These are phyloP conservation scores for Anisognathus igniventris DNA, from an alignment of 2,797 vertebrate genomes.

Conservation along the genomic window DNA sequence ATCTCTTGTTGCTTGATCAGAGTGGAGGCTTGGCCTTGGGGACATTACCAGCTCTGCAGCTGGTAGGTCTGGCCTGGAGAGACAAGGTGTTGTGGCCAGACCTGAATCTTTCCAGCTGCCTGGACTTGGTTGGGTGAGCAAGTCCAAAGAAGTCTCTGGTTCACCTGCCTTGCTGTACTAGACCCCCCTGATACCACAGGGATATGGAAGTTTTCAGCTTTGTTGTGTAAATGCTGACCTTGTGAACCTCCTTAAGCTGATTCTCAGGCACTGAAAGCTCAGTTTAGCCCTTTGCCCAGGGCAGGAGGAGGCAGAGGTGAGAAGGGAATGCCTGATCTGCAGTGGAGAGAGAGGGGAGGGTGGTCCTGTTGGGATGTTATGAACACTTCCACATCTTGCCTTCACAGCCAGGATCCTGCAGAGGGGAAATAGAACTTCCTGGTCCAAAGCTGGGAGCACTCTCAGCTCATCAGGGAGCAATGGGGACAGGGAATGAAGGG, in stretches of 20 bases:
- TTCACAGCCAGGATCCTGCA: background rate
- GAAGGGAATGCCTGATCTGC: background rate
- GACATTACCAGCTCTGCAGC: background rate
- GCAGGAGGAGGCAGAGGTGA: background rate
- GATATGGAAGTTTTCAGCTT: background rate
- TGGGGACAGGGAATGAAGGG: background rate
- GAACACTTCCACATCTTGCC: background rate
- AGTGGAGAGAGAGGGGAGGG: background rate
- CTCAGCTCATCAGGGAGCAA: background rate
- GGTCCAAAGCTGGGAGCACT: background rate
- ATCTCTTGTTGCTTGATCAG: background rate
- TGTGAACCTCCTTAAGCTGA: background rate
- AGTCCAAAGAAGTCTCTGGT: background rate
- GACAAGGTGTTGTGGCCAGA: background rate
- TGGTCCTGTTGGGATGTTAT: background rate
- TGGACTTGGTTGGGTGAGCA: background rate
- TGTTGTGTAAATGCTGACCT: background rate
- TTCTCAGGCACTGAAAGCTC: background rate
- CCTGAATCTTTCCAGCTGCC: background rate
- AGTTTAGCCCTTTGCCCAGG: background rate
- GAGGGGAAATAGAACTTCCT: background rate
- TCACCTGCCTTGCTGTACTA: background rate
- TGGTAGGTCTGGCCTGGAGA: background rate
- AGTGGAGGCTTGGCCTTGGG: background rate
- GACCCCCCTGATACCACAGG: background rate